Percentiles rank a stretch among this genome's conserved stretches.
Evolutionary conservation across 2,797 vertebrate genomes (phyloP).

Genomic region (Typhlichthys subterraneus): DNA sequence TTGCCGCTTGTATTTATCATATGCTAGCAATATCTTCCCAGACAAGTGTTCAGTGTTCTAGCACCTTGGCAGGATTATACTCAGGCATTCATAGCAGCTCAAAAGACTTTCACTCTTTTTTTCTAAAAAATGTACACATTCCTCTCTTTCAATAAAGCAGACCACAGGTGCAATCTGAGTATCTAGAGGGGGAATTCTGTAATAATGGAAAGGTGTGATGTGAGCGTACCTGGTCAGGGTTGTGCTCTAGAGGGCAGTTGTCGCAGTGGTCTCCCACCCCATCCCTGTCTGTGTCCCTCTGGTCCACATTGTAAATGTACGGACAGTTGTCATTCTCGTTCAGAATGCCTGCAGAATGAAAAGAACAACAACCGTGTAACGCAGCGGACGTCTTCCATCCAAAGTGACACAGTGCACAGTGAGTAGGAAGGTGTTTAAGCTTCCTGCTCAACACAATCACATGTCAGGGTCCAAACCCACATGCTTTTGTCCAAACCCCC

Average conservation of each 20-base stretch:
- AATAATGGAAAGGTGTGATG: conserved; percentile 3
- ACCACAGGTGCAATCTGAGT: conserved; percentile 20
- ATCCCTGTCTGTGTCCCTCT: conserved; percentile 93
- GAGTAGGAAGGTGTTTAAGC: no score
- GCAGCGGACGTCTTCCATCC: not conserved
- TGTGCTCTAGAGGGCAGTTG: conserved; percentile 97
- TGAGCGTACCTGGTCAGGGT: conserved; percentile 91
- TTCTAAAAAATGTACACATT: conserved; percentile 44
- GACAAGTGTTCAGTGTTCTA: conserved; percentile 47
- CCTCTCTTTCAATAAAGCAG: conserved; percentile 42
- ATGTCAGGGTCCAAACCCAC: no score
- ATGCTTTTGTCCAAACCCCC: no score
- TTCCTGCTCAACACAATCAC: no score
- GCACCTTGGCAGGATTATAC: conserved; percentile 31
- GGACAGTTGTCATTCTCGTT: conserved; percentile 97
- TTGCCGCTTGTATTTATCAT: conserved; percentile 47
- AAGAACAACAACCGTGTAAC: conserved; percentile 27
- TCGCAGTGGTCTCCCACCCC: conserved; percentile 98
- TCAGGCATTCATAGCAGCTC: conserved; percentile 37
- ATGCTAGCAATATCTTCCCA: conserved; percentile 51
- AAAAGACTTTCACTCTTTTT: conserved; percentile 25
- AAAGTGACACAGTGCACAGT: not conserved
- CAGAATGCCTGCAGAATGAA: conserved; percentile 83
- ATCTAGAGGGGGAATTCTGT: not conserved
- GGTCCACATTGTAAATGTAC: conserved; percentile 96